Evolutionary conservation across 2,113 vertebrate species (phyloP).

Genomic region (Okapia johnstoni): DNA sequence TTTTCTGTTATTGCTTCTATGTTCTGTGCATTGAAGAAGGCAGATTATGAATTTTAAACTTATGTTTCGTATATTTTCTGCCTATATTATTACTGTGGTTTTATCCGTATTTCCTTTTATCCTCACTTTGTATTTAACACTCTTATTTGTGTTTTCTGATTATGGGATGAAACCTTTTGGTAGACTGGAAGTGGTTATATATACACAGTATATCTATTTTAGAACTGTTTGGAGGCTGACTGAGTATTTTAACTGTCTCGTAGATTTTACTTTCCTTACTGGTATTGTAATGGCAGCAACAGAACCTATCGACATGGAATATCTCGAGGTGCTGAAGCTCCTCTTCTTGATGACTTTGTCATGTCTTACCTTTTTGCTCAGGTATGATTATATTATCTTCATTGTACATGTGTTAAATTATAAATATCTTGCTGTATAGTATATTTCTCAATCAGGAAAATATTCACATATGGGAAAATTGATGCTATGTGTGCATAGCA

Average conservation of each 20-base stretch:
- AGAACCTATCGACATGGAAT: conserved; percentile 90
- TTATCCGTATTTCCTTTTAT: background rate
- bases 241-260: conserved; percentile 12
- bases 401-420: background rate
- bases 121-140: background rate
- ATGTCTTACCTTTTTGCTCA: conserved; percentile 95
- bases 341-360: conserved; percentile 92
- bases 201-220: background rate
- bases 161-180: background rate
- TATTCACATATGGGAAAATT: background rate
- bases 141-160: conserved; percentile 2
- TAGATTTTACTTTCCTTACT: conserved; percentile 96
- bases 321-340: conserved; percentile 87
- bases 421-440: background rate
- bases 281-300: conserved; percentile 87
- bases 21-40: background rate
- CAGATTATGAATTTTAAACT: background rate
- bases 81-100: background rate
- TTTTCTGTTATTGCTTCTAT: background rate
- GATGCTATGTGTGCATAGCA: background rate
- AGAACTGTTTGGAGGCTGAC: conserved; percentile 10
- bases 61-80: background rate
- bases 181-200: background rate
- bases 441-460: background rate
- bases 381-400: conserved; percentile 78